Percentiles rank a stretch among this genome's conserved stretches.
phyloP scores from a whole-genome alignment of 1,140 invertebrate species.

The Holcopasites calliopsidis region DNA sequence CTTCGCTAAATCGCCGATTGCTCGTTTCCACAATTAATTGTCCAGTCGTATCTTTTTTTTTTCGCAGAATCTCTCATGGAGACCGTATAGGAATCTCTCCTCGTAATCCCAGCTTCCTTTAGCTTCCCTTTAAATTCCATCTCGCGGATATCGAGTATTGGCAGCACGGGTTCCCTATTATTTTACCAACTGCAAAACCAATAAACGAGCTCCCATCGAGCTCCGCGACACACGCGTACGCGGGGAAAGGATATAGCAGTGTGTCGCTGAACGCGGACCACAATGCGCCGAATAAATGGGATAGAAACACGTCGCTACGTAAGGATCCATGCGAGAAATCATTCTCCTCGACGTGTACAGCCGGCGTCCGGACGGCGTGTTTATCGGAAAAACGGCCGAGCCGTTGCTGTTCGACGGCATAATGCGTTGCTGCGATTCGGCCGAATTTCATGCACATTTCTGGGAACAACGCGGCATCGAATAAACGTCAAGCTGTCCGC shows the following conservation, averaged over 20 bases:
- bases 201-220: constrained; percentile 31
- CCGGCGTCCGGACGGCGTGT: constrained; percentile 19
- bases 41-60: constrained; percentile 44
- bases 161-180: constrained; percentile 51
- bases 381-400: constrained; percentile 32
- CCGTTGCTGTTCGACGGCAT: constrained; percentile 6
- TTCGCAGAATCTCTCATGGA: constrained; percentile 33
- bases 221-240: constrained; percentile 13
- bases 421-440: constrained; percentile 21
- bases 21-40: constrained; percentile 55
- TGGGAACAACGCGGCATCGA: constrained; percentile 33
- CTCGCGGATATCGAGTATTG: constrained; percentile 52
- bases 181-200: constrained; percentile 49
- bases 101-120: background rate
- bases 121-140: constrained; percentile 30
- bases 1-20: constrained; percentile 52
- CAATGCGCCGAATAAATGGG: constrained; percentile 54
- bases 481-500: constrained; percentile 45
- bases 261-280: constrained; percentile 43
- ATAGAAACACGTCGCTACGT: constrained; percentile 50
- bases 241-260: constrained; percentile 13
- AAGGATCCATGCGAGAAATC: constrained; percentile 56
- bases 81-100: constrained; percentile 25
- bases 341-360: constrained; percentile 51
- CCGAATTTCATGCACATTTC: constrained; percentile 43